Evolutionary conservation across 1,140 invertebrate species (phyloP), one percentile per base, ranked within the genome.

Genomic region (Drosophila sturtevanti): DNA sequence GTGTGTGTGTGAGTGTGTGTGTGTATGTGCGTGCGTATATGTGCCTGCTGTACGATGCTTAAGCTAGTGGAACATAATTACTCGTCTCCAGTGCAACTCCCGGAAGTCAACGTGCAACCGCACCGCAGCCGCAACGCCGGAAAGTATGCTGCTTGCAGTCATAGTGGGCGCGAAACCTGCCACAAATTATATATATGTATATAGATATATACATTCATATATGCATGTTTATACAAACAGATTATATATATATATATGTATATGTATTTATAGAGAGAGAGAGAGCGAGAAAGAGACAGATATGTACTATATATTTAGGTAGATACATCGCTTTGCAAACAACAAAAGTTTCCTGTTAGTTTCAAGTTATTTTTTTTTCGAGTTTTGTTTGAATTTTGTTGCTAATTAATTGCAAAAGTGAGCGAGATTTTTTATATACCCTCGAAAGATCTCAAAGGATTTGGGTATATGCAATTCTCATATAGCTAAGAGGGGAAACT

Each of bases 1-100:
- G 63, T 22, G 52, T 41, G 59, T 59, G 37, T 65, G 44, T n/a
- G 48, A 34, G 22, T 38, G 58, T 35, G 35, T 60, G 38, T 48
- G 37, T 67, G 52, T 56, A 16, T 63, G 41, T 68, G 34, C 63
- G 18, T 59, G 31, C 71, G 35, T 65, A 56, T 35, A 27, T 18
- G 34, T 52, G 56, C n/a, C 54, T 51, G 72, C 52, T 51, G 73
- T 64, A 37, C 44, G 64, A 59, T 68, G 77, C 76, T 84, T 89
- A 89, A 89, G 85, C 84, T 89, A 84, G 84, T 82, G 84, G 72
- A 89, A 89, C 84, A 89, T 89, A 89, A 89, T 89, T 89, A 89
- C 79, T 77, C 79, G 82, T 87, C 82, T 87, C 79, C 58, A 73
- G 79, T 65, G 68, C 69, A 89, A 89, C 79, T 86, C 82, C 82